Conservation (phyloP, 2,797 vertebrate genomes). For the Pteropus rufus region DNA sequence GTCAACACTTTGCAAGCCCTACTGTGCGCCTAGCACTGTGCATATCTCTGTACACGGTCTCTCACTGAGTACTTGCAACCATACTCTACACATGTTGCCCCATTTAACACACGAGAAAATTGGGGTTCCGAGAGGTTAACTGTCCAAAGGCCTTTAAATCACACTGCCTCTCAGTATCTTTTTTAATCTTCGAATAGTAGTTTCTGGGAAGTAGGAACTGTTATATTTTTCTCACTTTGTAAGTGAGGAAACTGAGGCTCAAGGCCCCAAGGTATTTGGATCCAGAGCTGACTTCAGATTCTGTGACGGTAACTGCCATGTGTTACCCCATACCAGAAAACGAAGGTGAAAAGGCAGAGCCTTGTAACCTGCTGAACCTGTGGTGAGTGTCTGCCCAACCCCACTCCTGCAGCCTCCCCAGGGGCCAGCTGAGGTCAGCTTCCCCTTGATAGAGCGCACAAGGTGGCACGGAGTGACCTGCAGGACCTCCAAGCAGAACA, state of each 20-base stretch:
- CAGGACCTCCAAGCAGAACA: accelerated
- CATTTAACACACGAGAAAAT: neutral
- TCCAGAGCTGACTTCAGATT: neutral
- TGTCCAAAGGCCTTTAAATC: neutral
- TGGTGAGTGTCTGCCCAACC: accelerated
- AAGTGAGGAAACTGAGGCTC: neutral
- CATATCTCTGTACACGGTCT: accelerated
- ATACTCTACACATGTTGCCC: neutral
- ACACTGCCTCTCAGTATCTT: neutral
- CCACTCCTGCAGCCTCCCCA: too few relatives aligned
- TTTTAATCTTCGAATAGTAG: neutral
- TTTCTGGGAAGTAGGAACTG: neutral
- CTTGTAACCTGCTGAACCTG: neutral
- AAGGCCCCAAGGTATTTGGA: neutral
- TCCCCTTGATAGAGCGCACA: neutral
- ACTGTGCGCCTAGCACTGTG: accelerated
- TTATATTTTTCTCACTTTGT: neutral
- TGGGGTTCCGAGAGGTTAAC: neutral
- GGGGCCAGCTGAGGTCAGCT: neutral
- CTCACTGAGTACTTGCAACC: too few relatives aligned
- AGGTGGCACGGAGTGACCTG: neutral
- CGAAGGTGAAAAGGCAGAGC: neutral
- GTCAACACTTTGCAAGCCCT: neutral
- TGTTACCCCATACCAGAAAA: neutral
- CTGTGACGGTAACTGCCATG: neutral